Percentiles rank a stretch among this genome's conserved stretches.
These are phyloP conservation scores for Amblyteles armatorius DNA, from an alignment of 2,888 invertebrate genomes.

Conservation along the genomic window DNA sequence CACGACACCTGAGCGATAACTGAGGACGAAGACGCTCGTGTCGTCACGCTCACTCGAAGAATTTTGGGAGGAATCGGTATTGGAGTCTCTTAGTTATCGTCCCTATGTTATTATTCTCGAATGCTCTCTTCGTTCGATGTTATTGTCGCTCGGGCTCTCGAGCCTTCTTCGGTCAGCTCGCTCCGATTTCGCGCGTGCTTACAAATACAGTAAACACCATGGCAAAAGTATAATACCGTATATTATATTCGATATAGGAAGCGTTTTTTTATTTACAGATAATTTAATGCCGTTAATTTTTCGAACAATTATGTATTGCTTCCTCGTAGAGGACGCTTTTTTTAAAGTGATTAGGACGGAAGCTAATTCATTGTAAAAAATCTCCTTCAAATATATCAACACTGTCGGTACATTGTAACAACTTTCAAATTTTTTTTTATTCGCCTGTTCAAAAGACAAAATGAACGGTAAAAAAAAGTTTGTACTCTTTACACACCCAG, in stretches of 20 bases:
- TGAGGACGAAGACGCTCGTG: constrained; percentile 38
- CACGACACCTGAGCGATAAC: constrained; percentile 61
- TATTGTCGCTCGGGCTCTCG: constrained; percentile 20
- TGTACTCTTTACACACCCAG: too few relatives aligned
- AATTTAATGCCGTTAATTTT: background rate
- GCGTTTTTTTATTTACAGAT: background rate
- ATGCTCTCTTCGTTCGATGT: constrained; percentile 24
- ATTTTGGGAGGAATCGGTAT: constrained; percentile 39
- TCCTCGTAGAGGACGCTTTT: too few relatives aligned
- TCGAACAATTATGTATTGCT: background rate
- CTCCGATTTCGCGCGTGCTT: background rate
- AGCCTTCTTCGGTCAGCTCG: constrained; percentile 1
- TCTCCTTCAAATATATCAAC: too few relatives aligned
- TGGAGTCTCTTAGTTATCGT: constrained; percentile 6
- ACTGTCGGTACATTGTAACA: too few relatives aligned
- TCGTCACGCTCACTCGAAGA: constrained; percentile 31
- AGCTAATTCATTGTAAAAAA: too few relatives aligned
- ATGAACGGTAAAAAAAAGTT: too few relatives aligned
- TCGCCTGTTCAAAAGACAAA: too few relatives aligned
- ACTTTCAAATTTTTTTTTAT: too few relatives aligned
- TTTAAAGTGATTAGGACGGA: too few relatives aligned
- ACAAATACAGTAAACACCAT: background rate
- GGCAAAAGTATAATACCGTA: background rate
- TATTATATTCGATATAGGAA: background rate
- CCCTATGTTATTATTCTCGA: constrained; percentile 41